A percentile compares a stretch with the other conserved stretches of the same genome.
Evolutionary conservation across 2,797 vertebrate genomes (phyloP).

Genomic region (Psittacula echo): DNA sequence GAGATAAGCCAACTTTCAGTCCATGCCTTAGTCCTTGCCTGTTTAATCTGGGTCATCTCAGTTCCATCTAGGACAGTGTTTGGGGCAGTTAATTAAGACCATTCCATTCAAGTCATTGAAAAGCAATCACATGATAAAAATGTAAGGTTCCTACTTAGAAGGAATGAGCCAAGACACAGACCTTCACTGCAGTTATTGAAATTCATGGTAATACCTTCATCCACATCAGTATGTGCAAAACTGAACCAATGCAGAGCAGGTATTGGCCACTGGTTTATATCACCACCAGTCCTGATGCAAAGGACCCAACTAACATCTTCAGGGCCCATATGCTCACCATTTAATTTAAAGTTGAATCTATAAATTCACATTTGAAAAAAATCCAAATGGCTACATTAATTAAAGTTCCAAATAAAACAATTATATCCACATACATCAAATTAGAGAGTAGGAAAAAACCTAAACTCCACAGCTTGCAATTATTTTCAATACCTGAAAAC

Average conservation of each 20-base stretch:
- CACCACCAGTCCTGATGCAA: neutral
- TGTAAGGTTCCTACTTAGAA: neutral
- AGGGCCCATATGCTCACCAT: neutral
- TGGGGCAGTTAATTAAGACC: neutral
- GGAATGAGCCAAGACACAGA: neutral
- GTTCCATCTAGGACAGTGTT: neutral
- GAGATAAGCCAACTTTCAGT: neutral
- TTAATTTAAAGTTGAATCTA: neutral
- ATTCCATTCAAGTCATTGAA: neutral
- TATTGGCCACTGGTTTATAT: neutral
- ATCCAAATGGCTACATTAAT: neutral
- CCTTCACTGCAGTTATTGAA: neutral
- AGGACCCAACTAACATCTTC: neutral
- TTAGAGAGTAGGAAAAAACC: neutral
- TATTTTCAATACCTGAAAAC: constrained; percentile 1
- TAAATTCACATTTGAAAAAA: neutral
- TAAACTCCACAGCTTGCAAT: constrained; percentile 3
- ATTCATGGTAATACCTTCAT: neutral
- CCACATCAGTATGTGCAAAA: neutral
- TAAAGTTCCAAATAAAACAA: neutral
- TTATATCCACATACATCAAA: neutral
- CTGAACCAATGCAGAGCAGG: neutral
- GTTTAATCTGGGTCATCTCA: neutral
- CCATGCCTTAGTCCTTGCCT: neutral
- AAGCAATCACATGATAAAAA: neutral